Evolutionary conservation across 1,140 invertebrate species (phyloP).

Genomic region (Andrena cerasifolii): DNA sequence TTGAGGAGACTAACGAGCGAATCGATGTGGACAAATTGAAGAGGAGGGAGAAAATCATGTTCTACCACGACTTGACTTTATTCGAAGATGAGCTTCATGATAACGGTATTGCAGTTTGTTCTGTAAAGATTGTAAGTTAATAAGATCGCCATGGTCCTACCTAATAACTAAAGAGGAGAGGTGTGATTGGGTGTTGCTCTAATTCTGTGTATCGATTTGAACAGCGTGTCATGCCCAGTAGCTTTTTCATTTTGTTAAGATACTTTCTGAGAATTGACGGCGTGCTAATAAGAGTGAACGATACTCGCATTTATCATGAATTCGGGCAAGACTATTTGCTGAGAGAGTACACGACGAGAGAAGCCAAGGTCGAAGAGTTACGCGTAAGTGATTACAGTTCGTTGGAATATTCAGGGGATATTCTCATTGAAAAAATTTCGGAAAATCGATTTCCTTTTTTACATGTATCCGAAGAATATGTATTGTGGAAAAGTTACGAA

Average conservation of each 20-base stretch:
- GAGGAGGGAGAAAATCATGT: constrained; percentile 94
- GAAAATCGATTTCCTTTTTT: too few species aligned
- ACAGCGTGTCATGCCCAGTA: constrained; percentile 96
- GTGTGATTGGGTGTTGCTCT: constrained; percentile 29
- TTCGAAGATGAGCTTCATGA: constrained; percentile 99
- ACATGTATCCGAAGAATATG: too few species aligned
- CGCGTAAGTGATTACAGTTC: constrained; percentile 73
- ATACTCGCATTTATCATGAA: constrained; percentile 96
- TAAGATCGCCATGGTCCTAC: background rate
- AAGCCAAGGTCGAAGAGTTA: constrained; percentile 87
- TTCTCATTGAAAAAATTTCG: too few species aligned
- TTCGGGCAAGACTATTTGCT: constrained; percentile 88
- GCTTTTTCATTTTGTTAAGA: constrained; percentile 95
- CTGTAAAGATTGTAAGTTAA: constrained; percentile 95
- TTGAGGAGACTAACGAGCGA: constrained; percentile 87
- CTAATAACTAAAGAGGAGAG: background rate
- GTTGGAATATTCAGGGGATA: too few species aligned
- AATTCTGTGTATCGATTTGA: constrained; percentile 73
- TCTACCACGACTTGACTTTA: constrained; percentile 96
- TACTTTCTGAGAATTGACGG: constrained; percentile 97
- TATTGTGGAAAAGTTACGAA: too few species aligned
- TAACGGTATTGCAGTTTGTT: constrained; percentile 95
- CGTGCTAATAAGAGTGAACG: constrained; percentile 94
- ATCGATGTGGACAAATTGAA: constrained; percentile 97
- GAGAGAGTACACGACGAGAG: constrained; percentile 89